Evolutionary conservation across 2,113 vertebrate genomes (phyloP).

Genomic region (Asarcornis scutulata): DNA sequence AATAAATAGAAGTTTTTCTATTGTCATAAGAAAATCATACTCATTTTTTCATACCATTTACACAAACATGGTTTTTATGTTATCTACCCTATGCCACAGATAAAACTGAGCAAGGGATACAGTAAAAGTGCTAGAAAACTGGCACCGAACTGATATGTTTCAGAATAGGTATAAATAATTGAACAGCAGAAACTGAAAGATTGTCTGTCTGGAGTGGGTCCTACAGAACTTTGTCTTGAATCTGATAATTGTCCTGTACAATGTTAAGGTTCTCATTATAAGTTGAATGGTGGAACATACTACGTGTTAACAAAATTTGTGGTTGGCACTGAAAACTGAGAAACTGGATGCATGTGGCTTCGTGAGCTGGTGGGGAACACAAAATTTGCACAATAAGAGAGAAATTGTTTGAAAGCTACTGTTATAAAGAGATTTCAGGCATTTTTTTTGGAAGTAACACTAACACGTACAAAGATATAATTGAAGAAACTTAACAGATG

Average conservation of each 20-base stretch:
- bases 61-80: accelerated
- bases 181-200: not conserved
- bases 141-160: not conserved
- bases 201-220: not conserved
- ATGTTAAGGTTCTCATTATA: not conserved
- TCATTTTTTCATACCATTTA: not conserved
- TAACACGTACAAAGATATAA: not conserved
- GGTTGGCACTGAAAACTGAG: accelerated
- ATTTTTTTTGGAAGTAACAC: not conserved
- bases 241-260: not conserved
- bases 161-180: not conserved
- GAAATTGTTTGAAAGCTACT: not conserved
- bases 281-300: not conserved
- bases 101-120: not conserved
- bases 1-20: not conserved
- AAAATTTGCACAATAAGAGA: not conserved
- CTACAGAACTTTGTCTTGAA: not conserved
- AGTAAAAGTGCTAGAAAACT: not conserved
- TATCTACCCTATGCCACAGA: not conserved
- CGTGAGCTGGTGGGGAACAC: accelerated
- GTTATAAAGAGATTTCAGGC: not conserved
- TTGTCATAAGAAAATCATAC: not conserved
- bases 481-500: too few species aligned
- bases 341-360: not conserved
- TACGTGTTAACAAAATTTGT: not conserved